Base-by-base conservation (phyloP, 2,888 invertebrate genomes). In the Chalcosyrphus nemorum region DNA sequence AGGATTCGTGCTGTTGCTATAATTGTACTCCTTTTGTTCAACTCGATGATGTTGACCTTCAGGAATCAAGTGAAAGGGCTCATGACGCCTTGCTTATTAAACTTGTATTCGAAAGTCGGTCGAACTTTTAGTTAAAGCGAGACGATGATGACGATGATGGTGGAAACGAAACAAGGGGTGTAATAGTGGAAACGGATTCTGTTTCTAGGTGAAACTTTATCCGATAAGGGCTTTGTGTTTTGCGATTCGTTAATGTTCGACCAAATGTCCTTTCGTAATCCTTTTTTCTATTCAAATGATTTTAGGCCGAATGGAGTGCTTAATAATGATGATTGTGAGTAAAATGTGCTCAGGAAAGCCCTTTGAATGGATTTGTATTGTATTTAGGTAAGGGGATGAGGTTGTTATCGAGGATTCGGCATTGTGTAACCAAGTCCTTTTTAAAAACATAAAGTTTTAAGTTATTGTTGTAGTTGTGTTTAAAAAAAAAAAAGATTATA, bases 141-240 rank as follows among this genome's bases (percentile, higher is more conserved):
- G n/a, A n/a, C n/a, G n/a, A n/a, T n/a, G n/a, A n/a, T n/a, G n/a
- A n/a, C n/a, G 7, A 9, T 9, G 47, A 0, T 9, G 15, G 4
- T 17, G 54, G 9, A 7, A 19, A 27, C 7, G 19, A 2, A 29
- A 11, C 2, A 19, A 32, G 19, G 24, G 41, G 35, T 50, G 32
- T 47, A 35, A 70, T n/a, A 29, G 19, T 19, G 41, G n/a, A 45
- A 68, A 32, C n/a, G 57, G 70, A 35, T 35, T 47, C 17, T 24
- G 57, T 47, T 70, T 43, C 70, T 47, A 70, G 57, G 57, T 70
- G 17, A 70, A 47, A 57, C 35, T 38, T 57, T 47, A 70, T 70
- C 35, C 35, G 70, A 70, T 70, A 32, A 70, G 4, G 45, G 45
- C 45, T 57, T 56, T 45, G 27, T 56, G 32, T 21, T 56, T 54